Conservation (phyloP, 1,140 invertebrate genomes). For the Neomicropteryx cornuta region DNA sequence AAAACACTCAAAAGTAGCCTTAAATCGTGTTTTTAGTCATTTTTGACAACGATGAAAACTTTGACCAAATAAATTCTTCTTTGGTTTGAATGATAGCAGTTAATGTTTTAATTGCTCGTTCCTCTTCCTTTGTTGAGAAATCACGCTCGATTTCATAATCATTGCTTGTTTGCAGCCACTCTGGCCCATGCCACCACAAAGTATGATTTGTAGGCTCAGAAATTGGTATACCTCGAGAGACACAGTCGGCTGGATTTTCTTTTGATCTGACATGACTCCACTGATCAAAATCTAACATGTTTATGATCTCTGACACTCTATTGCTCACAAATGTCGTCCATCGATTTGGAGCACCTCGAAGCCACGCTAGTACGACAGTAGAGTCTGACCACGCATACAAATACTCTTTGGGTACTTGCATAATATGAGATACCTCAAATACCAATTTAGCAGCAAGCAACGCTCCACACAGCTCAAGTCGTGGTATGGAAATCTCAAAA, state of each 20-base stretch:
- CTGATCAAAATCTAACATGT: constrained; percentile 9
- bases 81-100: no score
- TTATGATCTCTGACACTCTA: constrained; percentile 23
- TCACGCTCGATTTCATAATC: no score
- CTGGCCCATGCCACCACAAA: no score
- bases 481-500: constrained; percentile 12
- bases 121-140: no score
- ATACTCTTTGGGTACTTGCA: constrained; percentile 15
- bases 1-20: no score
- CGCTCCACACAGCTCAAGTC: constrained; percentile 23
- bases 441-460: constrained; percentile 16
- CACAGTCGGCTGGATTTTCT: constrained; percentile 32
- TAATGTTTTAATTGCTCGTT: no score
- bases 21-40: no score
- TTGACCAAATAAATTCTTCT: no score
- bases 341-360: constrained; percentile 16
- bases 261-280: constrained; percentile 30
- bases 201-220: no score
- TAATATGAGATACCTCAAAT: constrained; percentile 8
- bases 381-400: constrained; percentile 28
- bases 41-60: no score
- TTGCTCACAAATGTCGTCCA: constrained; percentile 28
- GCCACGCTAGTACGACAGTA: constrained; percentile 26
- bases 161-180: no score
- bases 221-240: constrained; percentile 34